A percentile compares a stretch with the other conserved stretches of the same genome.
Evolutionary conservation across 92 coral and sea anemone species (phyloP).

Genomic region (Diadumene lineata): DNA sequence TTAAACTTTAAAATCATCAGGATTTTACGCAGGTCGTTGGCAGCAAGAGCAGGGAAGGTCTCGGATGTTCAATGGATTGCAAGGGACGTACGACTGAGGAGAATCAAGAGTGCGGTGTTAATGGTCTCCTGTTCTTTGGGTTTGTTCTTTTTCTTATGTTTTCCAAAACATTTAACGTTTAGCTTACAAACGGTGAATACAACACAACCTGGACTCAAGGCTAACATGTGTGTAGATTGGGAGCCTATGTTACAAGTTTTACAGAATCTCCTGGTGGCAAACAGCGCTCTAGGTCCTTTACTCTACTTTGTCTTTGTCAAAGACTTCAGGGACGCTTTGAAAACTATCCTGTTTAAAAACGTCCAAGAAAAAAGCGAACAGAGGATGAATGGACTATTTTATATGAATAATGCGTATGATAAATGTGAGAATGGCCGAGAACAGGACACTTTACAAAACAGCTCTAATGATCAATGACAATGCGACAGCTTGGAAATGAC

Average conservation of each 20-base stretch:
- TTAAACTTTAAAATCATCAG: slow-evolving; percentile 7
- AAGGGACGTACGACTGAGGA: slow-evolving; percentile 1
- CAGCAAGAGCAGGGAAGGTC: background rate
- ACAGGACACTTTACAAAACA: too few species aligned
- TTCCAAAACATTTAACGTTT: background rate
- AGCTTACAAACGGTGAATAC: background rate
- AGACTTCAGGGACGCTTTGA: slow-evolving; percentile 11
- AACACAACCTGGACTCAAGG: background rate
- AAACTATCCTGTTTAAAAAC: background rate
- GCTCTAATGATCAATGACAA: too few species aligned
- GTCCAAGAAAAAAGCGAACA: background rate
- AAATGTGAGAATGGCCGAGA: too few species aligned
- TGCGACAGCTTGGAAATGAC: too few species aligned
- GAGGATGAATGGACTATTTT: too few species aligned
- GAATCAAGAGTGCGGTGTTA: background rate
- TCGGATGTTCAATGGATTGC: background rate
- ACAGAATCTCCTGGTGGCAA: slow-evolving; percentile 6
- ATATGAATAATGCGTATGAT: too few species aligned
- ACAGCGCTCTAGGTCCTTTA: slow-evolving; percentile 11
- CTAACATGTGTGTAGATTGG: background rate
- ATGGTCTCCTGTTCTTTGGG: slow-evolving; percentile 13
- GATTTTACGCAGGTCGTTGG: background rate
- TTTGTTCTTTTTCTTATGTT: background rate
- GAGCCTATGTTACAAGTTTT: too few species aligned
- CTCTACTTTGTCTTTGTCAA: slow-evolving; percentile 9